A percentile compares a stretch with the other conserved stretches of the same genome.
Conservation (phyloP, 2,888 invertebrate genomes). For the Lamproptera curius region DNA sequence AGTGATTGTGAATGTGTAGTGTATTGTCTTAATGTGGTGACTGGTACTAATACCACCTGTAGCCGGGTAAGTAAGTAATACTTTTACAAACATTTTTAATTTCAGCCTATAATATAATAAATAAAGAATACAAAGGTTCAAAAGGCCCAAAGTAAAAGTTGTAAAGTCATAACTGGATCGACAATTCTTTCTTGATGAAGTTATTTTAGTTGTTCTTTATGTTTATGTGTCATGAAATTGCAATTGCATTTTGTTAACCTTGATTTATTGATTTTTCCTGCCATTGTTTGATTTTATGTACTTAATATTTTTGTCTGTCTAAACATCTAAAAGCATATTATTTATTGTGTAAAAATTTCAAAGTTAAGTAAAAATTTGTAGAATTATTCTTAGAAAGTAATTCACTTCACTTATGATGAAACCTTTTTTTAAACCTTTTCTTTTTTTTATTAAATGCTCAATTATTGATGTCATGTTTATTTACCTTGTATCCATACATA, state of each 20-base stretch:
- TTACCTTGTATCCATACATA: too few species aligned
- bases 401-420: too few species aligned
- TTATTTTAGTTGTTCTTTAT: neutral
- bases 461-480: too few species aligned
- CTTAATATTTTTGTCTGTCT: too few species aligned
- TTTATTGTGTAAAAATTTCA: too few species aligned
- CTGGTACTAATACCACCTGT: conserved; percentile 47
- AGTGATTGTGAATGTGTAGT: conserved; percentile 31
- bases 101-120: neutral
- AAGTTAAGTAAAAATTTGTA: too few species aligned
- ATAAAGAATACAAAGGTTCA: neutral
- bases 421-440: too few species aligned
- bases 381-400: too few species aligned
- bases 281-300: too few species aligned
- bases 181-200: neutral
- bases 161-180: neutral
- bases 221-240: conserved; percentile 38
- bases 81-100: neutral
- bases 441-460: too few species aligned
- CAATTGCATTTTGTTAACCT: conserved; percentile 49
- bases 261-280: conserved; percentile 63
- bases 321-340: too few species aligned
- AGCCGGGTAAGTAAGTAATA: conserved; percentile 55
- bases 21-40: conserved; percentile 30
- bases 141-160: neutral